These are phyloP conservation scores for Thumatha senex DNA, from an alignment of 2,888 invertebrate species.

Conservation along the genomic window DNA sequence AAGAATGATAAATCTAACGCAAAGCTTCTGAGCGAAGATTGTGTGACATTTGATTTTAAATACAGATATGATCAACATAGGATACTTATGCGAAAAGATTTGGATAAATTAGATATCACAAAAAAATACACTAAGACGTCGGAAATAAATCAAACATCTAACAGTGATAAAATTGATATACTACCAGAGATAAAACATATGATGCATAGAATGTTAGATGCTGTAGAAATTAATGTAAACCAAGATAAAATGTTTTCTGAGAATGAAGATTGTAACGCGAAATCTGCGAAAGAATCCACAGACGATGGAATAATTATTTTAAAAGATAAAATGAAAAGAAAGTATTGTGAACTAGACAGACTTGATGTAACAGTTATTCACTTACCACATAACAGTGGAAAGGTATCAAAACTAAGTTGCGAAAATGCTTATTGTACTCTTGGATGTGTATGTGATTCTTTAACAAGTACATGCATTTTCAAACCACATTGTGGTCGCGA, in stretches of 20 bases:
- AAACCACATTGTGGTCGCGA: constrained; percentile 85
- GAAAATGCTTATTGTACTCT: constrained; percentile 81
- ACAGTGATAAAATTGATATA: constrained; percentile 13
- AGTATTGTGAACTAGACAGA: constrained; percentile 80
- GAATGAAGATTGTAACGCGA: constrained; percentile 58
- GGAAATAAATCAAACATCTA: neutral
- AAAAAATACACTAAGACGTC: constrained; percentile 1
- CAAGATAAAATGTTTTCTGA: constrained; percentile 75
- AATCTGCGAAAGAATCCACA: constrained; percentile 34
- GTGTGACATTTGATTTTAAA: constrained; percentile 81
- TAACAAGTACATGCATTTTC: constrained; percentile 66
- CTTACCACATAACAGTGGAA: constrained; percentile 51
- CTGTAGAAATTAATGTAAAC: constrained; percentile 84
- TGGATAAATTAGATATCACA: constrained; percentile 13
- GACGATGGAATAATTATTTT: constrained; percentile 19
- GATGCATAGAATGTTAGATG: constrained; percentile 80
- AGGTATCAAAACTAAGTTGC: constrained; percentile 55
- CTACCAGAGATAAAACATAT: constrained; percentile 62
- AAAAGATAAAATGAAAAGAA: constrained; percentile 66
- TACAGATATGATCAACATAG: constrained; percentile 83
- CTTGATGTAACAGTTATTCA: constrained; percentile 87
- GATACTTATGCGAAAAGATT: constrained; percentile 75
- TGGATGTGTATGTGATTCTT: constrained; percentile 87
- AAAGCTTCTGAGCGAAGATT: constrained; percentile 42
- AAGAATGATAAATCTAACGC: constrained; percentile 41